These are phyloP conservation scores for Spondyliosoma cantharus DNA, from an alignment of 2,797 vertebrate species.

Conservation along the genomic window DNA sequence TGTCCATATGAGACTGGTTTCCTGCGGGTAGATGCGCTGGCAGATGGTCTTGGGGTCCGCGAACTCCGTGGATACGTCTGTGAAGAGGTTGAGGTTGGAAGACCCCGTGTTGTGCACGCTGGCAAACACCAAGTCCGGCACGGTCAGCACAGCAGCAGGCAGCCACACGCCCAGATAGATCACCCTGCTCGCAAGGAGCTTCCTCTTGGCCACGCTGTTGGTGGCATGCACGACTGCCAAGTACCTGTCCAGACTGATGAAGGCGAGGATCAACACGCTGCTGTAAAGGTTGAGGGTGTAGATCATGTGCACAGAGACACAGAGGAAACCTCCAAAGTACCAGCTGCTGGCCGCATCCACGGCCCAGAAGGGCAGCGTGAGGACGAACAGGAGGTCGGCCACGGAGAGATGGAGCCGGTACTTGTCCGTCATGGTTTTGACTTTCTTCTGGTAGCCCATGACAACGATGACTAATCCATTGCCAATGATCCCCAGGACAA, in stretches of 20 bases:
- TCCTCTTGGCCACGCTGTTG: constrained; percentile 91
- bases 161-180: constrained; percentile 96
- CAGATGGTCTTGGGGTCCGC: constrained; percentile 81
- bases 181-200: constrained; percentile 89
- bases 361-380: constrained; percentile 98
- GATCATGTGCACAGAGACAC: constrained; percentile 93
- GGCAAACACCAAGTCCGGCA: constrained; percentile 95
- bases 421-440: constrained; percentile 96
- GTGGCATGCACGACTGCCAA: constrained; percentile 95
- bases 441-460: constrained; percentile 97
- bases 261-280: constrained; percentile 97
- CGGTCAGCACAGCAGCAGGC: constrained; percentile 90
- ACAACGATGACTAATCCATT: constrained; percentile 95
- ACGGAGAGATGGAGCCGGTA: constrained; percentile 97
- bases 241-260: constrained; percentile 97
- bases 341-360: constrained; percentile 91
- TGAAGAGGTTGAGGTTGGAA: constrained; percentile 36
- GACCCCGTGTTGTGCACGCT: constrained; percentile 60
- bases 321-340: constrained; percentile 92
- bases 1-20: constrained; percentile 80
- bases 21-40: constrained; percentile 89
- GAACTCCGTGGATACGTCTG: not conserved
- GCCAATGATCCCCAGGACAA: constrained; percentile 92
- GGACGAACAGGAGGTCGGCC: constrained; percentile 94
- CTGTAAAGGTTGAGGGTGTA: constrained; percentile 98